phyloP scores from a whole-genome alignment of 2,888 invertebrate species.

The Brachypalpus laphriformis region DNA sequence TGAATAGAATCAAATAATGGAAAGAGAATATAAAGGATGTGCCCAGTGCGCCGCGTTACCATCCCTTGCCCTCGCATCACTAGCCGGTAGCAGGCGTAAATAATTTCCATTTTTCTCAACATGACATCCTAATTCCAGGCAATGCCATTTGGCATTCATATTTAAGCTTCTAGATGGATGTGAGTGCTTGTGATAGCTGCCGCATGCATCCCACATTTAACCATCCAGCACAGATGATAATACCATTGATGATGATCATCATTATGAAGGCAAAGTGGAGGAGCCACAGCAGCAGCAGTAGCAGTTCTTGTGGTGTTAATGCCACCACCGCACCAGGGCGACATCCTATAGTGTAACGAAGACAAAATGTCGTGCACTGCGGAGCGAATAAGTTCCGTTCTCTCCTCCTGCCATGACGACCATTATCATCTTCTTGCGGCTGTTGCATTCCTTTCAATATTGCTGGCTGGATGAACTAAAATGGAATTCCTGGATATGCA shows the following conservation, averaged over 20 bases:
- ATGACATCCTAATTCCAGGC: slow-evolving; percentile 69
- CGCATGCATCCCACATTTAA: slow-evolving; percentile 64
- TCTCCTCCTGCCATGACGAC: neutral
- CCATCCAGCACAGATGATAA: slow-evolving; percentile 51
- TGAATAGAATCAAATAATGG: slow-evolving; percentile 42
- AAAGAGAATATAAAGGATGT: neutral
- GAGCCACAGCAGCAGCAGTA: slow-evolving; percentile 16
- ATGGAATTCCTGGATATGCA: slow-evolving; percentile 49
- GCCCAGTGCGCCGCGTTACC: neutral
- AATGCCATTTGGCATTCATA: slow-evolving; percentile 65
- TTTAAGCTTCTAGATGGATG: slow-evolving; percentile 65
- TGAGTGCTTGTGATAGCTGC: slow-evolving; percentile 65
- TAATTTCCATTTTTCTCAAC: slow-evolving; percentile 67
- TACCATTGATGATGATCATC: slow-evolving; percentile 16
- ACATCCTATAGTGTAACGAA: slow-evolving; percentile 51
- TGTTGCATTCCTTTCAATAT: slow-evolving; percentile 57
- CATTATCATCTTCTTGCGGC: slow-evolving; percentile 23
- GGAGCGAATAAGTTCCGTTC: slow-evolving; percentile 23
- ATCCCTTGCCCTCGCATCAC: neutral
- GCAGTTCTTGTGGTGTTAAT: slow-evolving; percentile 61
- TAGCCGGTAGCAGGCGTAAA: slow-evolving; percentile 48
- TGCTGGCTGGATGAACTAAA: slow-evolving; percentile 31
- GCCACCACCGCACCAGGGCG: slow-evolving; percentile 32
- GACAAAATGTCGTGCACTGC: slow-evolving; percentile 63
- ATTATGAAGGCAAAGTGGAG: slow-evolving; percentile 1